phyloP scores from a whole-genome alignment of 2,888 invertebrate genomes.

The Synanthedon tipuliformis region DNA sequence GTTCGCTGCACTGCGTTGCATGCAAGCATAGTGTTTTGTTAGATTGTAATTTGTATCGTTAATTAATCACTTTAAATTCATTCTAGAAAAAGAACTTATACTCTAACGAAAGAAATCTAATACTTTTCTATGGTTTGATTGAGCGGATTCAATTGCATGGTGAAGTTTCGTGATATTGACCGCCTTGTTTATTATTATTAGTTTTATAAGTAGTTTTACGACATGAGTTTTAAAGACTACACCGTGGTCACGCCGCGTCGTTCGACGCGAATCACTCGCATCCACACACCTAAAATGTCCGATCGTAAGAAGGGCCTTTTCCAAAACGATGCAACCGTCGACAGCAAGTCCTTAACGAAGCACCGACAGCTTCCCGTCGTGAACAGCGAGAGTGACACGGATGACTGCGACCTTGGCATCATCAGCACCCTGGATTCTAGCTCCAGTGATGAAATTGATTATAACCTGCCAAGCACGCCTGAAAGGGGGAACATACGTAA shows the following conservation, averaged over 20 bases:
- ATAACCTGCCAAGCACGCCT: conserved; percentile 43
- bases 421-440: conserved; percentile 68
- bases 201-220: conserved; percentile 10
- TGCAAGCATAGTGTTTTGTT: too few species aligned
- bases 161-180: conserved; percentile 12
- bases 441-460: conserved; percentile 55
- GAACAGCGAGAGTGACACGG: conserved; percentile 60
- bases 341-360: conserved; percentile 47
- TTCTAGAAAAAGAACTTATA: too few species aligned
- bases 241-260: conserved; percentile 53
- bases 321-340: conserved; percentile 33
- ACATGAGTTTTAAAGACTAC: conserved; percentile 22
- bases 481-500: conserved; percentile 46
- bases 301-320: conserved; percentile 75
- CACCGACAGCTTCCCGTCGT: conserved; percentile 53
- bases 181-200: conserved; percentile 11
- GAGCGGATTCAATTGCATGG: neutral
- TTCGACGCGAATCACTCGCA: conserved; percentile 41
- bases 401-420: conserved; percentile 69
- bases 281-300: conserved; percentile 70
- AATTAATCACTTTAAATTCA: too few species aligned
- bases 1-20: conserved; percentile 11
- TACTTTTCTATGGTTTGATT: neutral
- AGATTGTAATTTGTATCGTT: too few species aligned
- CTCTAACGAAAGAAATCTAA: too few species aligned